Percentiles rank a stretch among this genome's conserved stretches.
Conservation (phyloP, 2,888 invertebrate genomes). For the Mylabris sibirica region DNA sequence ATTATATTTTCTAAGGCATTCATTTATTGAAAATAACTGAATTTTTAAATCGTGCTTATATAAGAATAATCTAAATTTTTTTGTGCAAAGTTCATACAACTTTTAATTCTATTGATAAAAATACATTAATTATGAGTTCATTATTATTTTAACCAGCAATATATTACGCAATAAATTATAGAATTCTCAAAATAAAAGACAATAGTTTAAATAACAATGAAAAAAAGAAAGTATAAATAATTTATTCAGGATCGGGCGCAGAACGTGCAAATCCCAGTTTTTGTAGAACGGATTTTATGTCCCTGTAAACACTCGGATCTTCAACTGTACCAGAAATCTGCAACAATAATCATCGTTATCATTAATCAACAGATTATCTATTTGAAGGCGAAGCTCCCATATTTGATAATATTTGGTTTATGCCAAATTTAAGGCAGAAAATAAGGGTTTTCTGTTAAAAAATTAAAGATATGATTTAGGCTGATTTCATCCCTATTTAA, state of each 20-base stretch:
- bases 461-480: too few species aligned
- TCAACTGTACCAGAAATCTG: constrained; percentile 86
- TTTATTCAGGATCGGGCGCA: constrained; percentile 70
- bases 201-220: constrained; percentile 18
- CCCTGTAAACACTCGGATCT: constrained; percentile 81
- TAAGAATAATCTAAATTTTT: too few species aligned
- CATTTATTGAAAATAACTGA: too few species aligned
- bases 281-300: constrained; percentile 78
- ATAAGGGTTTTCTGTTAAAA: too few species aligned
- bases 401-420: too few species aligned
- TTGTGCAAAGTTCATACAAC: background rate
- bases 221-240: constrained; percentile 13
- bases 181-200: constrained; percentile 19
- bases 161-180: constrained; percentile 26
- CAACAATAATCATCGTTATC: constrained; percentile 40
- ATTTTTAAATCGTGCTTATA: too few species aligned
- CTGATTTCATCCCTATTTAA: too few species aligned
- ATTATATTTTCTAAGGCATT: too few species aligned
- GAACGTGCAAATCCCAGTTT: constrained; percentile 77
- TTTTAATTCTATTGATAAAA: background rate
- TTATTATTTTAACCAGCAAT: constrained; percentile 12
- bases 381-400: too few species aligned
- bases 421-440: too few species aligned
- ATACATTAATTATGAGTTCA: background rate
- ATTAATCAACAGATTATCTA: too few species aligned